Evolutionary conservation across 2,888 invertebrate species (phyloP), one percentile per base, ranked within the genome.

Genomic region (Blomia tropicalis): DNA sequence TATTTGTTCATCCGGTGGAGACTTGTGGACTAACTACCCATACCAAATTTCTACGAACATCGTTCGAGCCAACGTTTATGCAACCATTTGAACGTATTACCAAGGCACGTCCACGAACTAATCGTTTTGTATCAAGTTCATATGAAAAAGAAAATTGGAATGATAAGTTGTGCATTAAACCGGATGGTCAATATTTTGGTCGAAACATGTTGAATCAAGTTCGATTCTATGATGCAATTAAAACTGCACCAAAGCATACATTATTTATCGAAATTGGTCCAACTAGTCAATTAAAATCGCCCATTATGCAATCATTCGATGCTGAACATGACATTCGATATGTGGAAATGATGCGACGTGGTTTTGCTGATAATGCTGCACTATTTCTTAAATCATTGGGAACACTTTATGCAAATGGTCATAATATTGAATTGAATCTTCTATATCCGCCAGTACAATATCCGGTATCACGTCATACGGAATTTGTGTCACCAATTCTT

Each of bases 191-290:
- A 32, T 98, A 98, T 76, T 92, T 93, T 74, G 91, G 90, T 32
- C 91, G 93, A 78, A 95, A 95, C 76, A 78, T 93, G 68, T 77
- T 92, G 64, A 90, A 90, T 61, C 90, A 91, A 11, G 93, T 93
- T 59, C 79, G 87, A 59, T 93, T 91, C 80, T 83, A 90, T 71
- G 90, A 90, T 72, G 92, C 86, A 2, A 72, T 93, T 67, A 76
- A 79, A 68, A 82, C 84, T 71, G 79, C 96, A 53, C 96, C 96
- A 17, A 81, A 80, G 69, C 84, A 87, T 72, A 90, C 93, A 4
- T 78, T 95, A 67, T 80, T 85, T 67, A 80, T 98, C 71, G 96
- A 96, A 74, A 82, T 96, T 70, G 93, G 95, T 7, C 95, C 96
- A 17, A 92, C 93, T 3, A 29, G 43, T 43, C 59, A 43, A 23